A percentile compares a stretch with the other conserved stretches of the same genome.
These are phyloP conservation scores for Drosophila pruinosa DNA, from an alignment of 1,140 invertebrate genomes.

Conservation along the genomic window DNA sequence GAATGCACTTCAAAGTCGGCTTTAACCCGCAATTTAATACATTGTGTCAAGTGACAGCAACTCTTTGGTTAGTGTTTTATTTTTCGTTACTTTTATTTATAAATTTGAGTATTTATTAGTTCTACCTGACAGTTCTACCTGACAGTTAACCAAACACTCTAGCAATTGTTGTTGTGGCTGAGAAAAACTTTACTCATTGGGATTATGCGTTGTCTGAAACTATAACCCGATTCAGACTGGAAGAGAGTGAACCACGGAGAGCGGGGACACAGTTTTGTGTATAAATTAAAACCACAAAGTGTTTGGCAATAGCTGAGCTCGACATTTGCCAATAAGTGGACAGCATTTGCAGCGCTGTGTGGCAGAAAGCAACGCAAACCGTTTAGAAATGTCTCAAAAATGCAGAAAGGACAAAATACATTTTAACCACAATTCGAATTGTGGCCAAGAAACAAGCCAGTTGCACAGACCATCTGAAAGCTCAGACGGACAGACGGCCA, in stretches of 20 bases:
- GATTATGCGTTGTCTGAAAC: slow-evolving; percentile 45
- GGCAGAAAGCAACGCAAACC: slow-evolving; percentile 14
- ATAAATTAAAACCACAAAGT: slow-evolving; percentile 64
- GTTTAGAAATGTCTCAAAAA: slow-evolving; percentile 35
- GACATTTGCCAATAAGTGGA: slow-evolving; percentile 46
- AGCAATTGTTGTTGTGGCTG: slow-evolving; percentile 31
- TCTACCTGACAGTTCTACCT: slow-evolving; percentile 21
- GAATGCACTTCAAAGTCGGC: background rate
- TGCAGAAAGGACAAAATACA: slow-evolving; percentile 54
- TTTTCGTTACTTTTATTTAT: background rate
- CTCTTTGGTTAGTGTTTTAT: background rate
- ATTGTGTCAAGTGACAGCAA: slow-evolving; percentile 1
- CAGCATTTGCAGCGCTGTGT: background rate
- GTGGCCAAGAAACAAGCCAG: slow-evolving; percentile 38
- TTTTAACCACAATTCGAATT: slow-evolving; percentile 70
- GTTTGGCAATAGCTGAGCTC: slow-evolving; percentile 55
- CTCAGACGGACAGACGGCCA: background rate
- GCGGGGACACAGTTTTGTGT: slow-evolving; percentile 29
- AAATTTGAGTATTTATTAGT: slow-evolving; percentile 7
- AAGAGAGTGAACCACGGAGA: background rate
- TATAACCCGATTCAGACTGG: slow-evolving; percentile 63
- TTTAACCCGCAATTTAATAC: slow-evolving; percentile 1
- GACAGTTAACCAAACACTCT: slow-evolving; percentile 29
- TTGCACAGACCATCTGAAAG: background rate
- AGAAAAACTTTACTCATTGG: slow-evolving; percentile 58